Evolutionary conservation across 1,140 invertebrate genomes (phyloP).

Genomic region (Caerostris extrusa): DNA sequence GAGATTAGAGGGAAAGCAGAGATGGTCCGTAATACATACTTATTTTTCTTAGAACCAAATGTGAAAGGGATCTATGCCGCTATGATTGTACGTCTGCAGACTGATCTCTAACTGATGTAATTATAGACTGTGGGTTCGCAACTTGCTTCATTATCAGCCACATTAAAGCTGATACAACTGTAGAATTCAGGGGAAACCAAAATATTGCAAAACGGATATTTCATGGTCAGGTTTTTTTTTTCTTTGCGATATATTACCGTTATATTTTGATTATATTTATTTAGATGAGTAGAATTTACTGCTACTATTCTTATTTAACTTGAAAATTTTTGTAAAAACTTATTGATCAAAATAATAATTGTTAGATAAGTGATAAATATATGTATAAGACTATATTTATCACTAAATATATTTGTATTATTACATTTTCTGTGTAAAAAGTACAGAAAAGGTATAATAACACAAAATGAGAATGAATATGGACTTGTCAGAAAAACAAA

Average conservation of each 20-base stretch:
- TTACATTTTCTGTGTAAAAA: no score
- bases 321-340: no score
- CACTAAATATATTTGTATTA: no score
- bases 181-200: conserved; percentile 34
- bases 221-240: not conserved
- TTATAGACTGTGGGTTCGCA: conserved; percentile 42
- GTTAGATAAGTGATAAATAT: no score
- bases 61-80: conserved; percentile 50
- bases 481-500: no score
- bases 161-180: conserved; percentile 68
- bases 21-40: conserved; percentile 45
- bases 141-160: conserved; percentile 67
- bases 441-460: no score
- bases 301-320: no score
- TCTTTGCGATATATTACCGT: not conserved
- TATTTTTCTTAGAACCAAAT: conserved; percentile 71
- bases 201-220: conserved; percentile 13
- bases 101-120: conserved; percentile 68
- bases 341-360: no score
- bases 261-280: no score
- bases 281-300: no score
- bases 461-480: no score
- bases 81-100: conserved; percentile 62
- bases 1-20: conserved; percentile 47
- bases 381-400: no score